Evolutionary conservation across 2,888 invertebrate species (phyloP).

Genomic region (Pristionchus mayeri): DNA sequence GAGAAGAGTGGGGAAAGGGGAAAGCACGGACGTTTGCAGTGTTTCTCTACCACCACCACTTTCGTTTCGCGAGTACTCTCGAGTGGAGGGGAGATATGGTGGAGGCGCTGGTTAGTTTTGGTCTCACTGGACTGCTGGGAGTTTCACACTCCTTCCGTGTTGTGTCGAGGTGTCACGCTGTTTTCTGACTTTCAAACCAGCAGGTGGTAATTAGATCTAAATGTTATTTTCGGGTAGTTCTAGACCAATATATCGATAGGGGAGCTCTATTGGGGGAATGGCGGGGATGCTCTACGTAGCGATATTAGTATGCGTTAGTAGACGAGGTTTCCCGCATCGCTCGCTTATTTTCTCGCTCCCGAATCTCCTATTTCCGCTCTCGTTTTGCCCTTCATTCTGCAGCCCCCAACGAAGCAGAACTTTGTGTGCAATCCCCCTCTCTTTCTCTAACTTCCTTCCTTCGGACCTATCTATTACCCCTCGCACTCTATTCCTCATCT

Average conservation of each 20-base stretch:
- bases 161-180: background rate
- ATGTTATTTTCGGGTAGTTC: no score
- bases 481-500: background rate
- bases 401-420: background rate
- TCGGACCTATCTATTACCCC: background rate
- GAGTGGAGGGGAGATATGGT: background rate
- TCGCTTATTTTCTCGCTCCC: no score
- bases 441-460: background rate
- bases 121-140: background rate
- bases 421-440: conserved; percentile 12
- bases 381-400: background rate
- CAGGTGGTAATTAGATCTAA: no score
- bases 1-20: background rate
- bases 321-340: no score
- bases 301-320: no score
- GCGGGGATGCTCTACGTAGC: no score
- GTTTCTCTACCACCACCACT: conserved; percentile 3
- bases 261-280: no score
- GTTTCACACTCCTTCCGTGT: no score
- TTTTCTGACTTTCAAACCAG: no score
- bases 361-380: background rate
- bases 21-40: conserved; percentile 30
- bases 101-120: background rate
- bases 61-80: conserved; percentile 20
- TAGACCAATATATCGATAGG: no score